Base-by-base conservation (phyloP, 1,140 invertebrate genomes). In the Nautilus pompilius region DNA sequence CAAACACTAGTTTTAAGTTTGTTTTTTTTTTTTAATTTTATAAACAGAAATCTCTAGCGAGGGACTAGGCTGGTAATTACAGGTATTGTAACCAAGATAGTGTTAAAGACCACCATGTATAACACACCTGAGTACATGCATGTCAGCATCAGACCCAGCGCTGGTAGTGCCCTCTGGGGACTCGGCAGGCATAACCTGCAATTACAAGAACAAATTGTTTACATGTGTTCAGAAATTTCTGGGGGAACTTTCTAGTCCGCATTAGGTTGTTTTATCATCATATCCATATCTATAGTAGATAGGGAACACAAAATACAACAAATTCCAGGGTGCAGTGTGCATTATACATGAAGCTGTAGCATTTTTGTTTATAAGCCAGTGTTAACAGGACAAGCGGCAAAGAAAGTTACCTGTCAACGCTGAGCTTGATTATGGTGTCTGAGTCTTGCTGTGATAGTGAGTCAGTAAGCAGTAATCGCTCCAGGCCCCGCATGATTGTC, bases 111-210 rank as follows among this genome's bases (percentile, higher is more conserved):
- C n/a, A n/a, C n/a, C 48, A 32, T 5, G 3, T n/a, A 55, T 17
- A 13, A 55, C 54, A 74, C 74, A 84, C 82, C 83, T 64, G 88
- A 87, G 81, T 93, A 93, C 86, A 93, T 91, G 70, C 90, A 91
- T 22, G 90, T 89, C 59, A 93, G 81, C 66, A 93, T 84, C 29
- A 93, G 82, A 69, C 91, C 89, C 57, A 91, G 80, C 15, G 89
- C 89, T 58, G 89, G 86, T 61, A 93, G 80, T 30, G 89, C 87
- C 61, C 88, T 81, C 70, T 86, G 82, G 29, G 90, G 89, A 81
- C 88, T 89, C 28, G 87, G 85, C 69, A 89, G 84, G 72, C 88
- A 89, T 59, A 92, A 80, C 66, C 89, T 84, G 62, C 29, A 74
- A 72, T 56, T 13, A 51, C 0, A 59, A 26, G 17, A n/a, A n/a